Conservation (phyloP, 2,888 invertebrate species). For the Diarsia brunnea region DNA sequence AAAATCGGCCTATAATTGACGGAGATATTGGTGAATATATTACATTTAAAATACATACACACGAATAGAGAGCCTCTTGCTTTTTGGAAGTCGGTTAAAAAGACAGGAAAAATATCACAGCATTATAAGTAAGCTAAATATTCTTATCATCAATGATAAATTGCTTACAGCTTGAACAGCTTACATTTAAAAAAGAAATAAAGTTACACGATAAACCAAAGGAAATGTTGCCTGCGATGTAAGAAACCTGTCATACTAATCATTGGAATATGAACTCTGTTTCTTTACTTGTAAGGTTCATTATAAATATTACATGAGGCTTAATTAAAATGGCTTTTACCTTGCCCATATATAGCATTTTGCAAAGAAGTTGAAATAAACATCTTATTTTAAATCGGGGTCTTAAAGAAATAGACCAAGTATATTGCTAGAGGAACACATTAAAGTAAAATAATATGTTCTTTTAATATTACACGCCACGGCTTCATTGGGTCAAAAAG, state of each 20-base stretch:
- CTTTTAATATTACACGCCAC: no score
- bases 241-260: neutral
- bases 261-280: slow-evolving; percentile 8
- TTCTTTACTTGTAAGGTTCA: neutral
- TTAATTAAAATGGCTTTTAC: slow-evolving; percentile 25
- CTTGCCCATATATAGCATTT: slow-evolving; percentile 33
- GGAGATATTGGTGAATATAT: no score
- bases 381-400: slow-evolving; percentile 46
- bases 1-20: no score
- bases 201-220: slow-evolving; percentile 15
- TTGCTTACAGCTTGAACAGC: neutral
- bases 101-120: neutral
- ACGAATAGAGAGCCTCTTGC: no score
- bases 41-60: no score
- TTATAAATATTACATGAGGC: neutral
- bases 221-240: slow-evolving; percentile 20
- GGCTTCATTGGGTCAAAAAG: no score
- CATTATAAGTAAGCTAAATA: neutral
- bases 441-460: no score
- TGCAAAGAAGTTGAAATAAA: slow-evolving; percentile 40
- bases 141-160: neutral
- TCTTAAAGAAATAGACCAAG: slow-evolving; percentile 13
- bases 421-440: slow-evolving; percentile 15
- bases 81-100: no score
- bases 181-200: slow-evolving; percentile 3